A percentile compares a stretch with the other conserved stretches of the same genome.
These are phyloP conservation scores for Conchocele bisecta DNA, from an alignment of 2,888 invertebrate species.

Conservation along the genomic window DNA sequence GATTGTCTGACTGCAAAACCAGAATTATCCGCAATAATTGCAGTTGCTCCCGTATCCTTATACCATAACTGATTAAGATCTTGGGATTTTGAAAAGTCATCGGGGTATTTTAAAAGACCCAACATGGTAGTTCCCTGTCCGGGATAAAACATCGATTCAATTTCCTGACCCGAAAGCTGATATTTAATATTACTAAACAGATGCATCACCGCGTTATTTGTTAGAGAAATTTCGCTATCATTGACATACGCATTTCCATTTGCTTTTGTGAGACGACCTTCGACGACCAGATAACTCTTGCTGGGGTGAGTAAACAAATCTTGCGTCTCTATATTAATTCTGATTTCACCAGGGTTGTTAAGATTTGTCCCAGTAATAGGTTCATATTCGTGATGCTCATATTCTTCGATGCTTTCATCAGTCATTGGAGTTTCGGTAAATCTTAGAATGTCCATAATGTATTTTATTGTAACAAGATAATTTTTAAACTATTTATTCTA, in stretches of 20 bases:
- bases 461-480: background rate
- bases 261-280: slow-evolving; percentile 24
- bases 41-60: slow-evolving; percentile 17
- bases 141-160: slow-evolving; percentile 28
- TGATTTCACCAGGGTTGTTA: slow-evolving; percentile 37
- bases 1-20: slow-evolving; percentile 12
- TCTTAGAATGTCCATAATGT: slow-evolving; percentile 31
- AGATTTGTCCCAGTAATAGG: slow-evolving; percentile 37
- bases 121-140: too few species aligned
- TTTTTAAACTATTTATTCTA: too few species aligned
- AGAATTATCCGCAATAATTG: slow-evolving; percentile 7
- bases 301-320: slow-evolving; percentile 34
- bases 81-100: slow-evolving; percentile 25
- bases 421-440: slow-evolving; percentile 33
- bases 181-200: slow-evolving; percentile 33
- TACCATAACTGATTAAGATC: slow-evolving; percentile 30
- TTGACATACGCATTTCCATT: slow-evolving; percentile 28
- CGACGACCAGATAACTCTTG: slow-evolving; percentile 32
- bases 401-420: slow-evolving; percentile 36
- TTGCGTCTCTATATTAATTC: slow-evolving; percentile 37
- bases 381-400: slow-evolving; percentile 39
- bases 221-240: slow-evolving; percentile 19
- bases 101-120: too few species aligned
- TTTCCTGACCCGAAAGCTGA: slow-evolving; percentile 30
- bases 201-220: slow-evolving; percentile 17